A percentile compares a stretch with the other conserved stretches of the same genome.
Evolutionary conservation across 2,797 vertebrate genomes (phyloP).

Genomic region (Lepus townsendii): DNA sequence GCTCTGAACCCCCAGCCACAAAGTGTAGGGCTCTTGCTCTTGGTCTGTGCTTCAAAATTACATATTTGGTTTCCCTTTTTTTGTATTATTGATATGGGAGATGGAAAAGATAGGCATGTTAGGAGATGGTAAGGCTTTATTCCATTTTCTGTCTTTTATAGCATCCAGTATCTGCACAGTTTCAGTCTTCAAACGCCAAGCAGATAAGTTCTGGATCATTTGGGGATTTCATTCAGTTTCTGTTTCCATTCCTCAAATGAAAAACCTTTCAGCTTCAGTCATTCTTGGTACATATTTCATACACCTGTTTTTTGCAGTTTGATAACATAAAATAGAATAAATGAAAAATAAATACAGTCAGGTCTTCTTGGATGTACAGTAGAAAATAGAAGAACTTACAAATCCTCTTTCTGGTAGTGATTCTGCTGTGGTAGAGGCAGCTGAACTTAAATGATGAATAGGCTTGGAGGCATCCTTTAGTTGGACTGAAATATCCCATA

Average conservation of each 20-base stretch:
- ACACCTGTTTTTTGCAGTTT: conserved; percentile 35
- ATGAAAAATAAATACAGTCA: conserved; percentile 7
- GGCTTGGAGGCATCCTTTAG: not conserved
- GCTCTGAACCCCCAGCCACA: not conserved
- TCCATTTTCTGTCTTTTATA: conserved; percentile 86
- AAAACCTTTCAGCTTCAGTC: conserved; percentile 46
- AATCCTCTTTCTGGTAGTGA: conserved; percentile 5
- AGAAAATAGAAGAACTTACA: not conserved
- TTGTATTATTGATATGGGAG: not conserved
- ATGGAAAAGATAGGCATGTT: conserved; percentile 53
- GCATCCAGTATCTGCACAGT: conserved; percentile 88
- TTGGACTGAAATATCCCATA: conserved; percentile 56
- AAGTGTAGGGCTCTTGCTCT: conserved; percentile 9
- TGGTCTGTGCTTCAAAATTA: conserved; percentile 4
- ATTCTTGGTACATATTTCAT: conserved; percentile 11
- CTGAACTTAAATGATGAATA: conserved; percentile 1
- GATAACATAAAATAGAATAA: not conserved
- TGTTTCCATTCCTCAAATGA: not conserved
- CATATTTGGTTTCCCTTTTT: not conserved
- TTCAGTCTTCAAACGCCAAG: conserved; percentile 85
- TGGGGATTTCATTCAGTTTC: conserved; percentile 71
- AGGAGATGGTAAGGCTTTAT: conserved; percentile 80
- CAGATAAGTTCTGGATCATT: conserved; percentile 86
- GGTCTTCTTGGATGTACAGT: not conserved
- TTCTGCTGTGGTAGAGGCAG: not conserved